Evolutionary conservation across 2,113 vertebrate genomes (phyloP).

Genomic region (Todiramphus chloris): DNA sequence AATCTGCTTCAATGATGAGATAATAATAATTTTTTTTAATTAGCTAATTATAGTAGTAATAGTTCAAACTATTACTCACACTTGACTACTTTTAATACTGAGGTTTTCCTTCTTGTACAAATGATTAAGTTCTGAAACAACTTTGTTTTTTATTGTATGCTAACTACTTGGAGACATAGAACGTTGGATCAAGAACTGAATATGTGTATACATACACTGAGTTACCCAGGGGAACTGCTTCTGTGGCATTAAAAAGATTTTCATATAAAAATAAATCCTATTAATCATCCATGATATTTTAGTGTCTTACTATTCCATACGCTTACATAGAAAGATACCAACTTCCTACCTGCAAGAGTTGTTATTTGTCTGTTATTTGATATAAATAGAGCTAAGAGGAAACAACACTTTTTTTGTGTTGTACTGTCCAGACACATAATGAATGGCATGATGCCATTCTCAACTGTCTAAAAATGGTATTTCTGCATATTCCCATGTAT

Average conservation of each 20-base stretch:
- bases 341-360: background rate
- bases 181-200: background rate
- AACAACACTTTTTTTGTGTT: background rate
- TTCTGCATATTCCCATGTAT: background rate
- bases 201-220: background rate
- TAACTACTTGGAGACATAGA: fast-evolving
- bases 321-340: background rate
- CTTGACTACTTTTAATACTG: background rate
- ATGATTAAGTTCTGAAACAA: background rate
- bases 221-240: background rate
- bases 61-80: background rate
- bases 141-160: background rate
- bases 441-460: background rate
- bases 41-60: background rate
- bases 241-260: background rate
- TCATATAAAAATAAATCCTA: background rate
- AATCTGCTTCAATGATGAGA: background rate
- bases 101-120: background rate
- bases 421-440: background rate
- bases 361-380: background rate
- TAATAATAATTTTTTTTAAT: background rate
- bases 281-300: background rate
- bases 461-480: background rate
- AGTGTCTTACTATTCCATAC: background rate
- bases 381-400: background rate